Evolutionary conservation across 2,888 invertebrate genomes (phyloP).

Genomic region (Lasioglossum lativentre): DNA sequence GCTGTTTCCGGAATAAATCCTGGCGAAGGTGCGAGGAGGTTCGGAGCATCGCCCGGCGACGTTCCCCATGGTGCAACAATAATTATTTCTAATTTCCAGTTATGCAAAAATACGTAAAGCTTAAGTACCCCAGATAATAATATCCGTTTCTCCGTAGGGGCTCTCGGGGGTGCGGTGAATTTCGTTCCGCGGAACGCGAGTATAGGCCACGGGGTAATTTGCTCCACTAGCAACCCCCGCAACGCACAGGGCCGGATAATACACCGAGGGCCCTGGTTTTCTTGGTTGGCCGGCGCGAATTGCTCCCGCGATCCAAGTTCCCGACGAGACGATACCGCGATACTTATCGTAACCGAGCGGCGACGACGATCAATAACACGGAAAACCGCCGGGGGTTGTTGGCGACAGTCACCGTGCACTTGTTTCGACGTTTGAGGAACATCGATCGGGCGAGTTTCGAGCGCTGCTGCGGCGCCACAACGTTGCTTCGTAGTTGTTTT

Average conservation of each 20-base stretch:
- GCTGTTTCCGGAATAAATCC: slow-evolving; percentile 42
- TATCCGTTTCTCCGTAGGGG: slow-evolving; percentile 66
- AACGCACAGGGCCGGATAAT: slow-evolving; percentile 9
- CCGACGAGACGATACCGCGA: slow-evolving; percentile 14
- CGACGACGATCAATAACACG: slow-evolving; percentile 2
- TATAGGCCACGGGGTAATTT: slow-evolving; percentile 55
- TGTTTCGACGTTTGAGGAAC: slow-evolving; percentile 14
- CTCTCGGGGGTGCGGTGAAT: slow-evolving; percentile 73
- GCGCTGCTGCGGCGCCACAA: background rate
- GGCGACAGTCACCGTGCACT: slow-evolving; percentile 17
- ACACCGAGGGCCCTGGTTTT: slow-evolving; percentile 21
- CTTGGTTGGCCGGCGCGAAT: slow-evolving; percentile 30
- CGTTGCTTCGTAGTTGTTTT: background rate
- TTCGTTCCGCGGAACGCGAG: slow-evolving; percentile 64
- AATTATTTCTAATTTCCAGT: slow-evolving; percentile 81
- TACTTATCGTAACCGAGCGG: slow-evolving; percentile 6
- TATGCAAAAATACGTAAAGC: slow-evolving; percentile 80
- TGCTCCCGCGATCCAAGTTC: slow-evolving; percentile 9
- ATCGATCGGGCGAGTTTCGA: slow-evolving; percentile 32
- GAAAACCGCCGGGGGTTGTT: slow-evolving; percentile 20
- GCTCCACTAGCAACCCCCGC: slow-evolving; percentile 1
- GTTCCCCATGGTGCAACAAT: slow-evolving; percentile 75
- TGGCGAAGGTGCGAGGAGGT: slow-evolving; percentile 20
- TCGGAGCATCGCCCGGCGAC: background rate
- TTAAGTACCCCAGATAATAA: slow-evolving; percentile 78